Percentiles rank a stretch among this genome's conserved stretches.
These are phyloP conservation scores for Phenganax subtilis DNA, from an alignment of 92 coral and sea anemone species.

Conservation along the genomic window DNA sequence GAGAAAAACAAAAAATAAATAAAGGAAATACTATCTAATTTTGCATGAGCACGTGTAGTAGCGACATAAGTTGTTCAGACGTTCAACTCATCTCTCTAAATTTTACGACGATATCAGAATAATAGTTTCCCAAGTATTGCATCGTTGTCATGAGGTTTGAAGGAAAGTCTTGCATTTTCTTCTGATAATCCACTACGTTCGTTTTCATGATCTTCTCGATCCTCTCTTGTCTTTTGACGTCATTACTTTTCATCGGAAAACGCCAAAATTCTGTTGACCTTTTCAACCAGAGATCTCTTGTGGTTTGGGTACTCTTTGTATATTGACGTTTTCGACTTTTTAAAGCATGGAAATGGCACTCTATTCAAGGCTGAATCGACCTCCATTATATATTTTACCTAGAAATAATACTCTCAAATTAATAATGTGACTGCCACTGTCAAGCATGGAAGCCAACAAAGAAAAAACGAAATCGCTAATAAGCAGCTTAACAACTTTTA, in stretches of 20 bases:
- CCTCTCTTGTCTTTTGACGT: neutral
- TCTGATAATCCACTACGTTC: neutral
- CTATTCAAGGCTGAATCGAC: neutral
- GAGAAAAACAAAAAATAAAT: too few species aligned
- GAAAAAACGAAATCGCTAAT: neutral
- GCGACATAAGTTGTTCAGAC: neutral
- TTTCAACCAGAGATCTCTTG: neutral
- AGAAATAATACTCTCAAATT: neutral
- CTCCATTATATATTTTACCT: neutral
- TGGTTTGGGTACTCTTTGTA: conserved; percentile 4
- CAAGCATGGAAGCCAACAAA: neutral
- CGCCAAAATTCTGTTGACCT: neutral
- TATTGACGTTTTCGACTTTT: neutral
- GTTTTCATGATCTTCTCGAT: neutral
- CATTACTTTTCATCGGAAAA: neutral
- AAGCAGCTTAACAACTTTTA: too few species aligned
- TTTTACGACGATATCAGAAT: neutral
- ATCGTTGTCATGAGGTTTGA: too few species aligned
- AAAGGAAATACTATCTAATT: too few species aligned
- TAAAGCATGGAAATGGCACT: neutral
- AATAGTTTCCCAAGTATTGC: too few species aligned
- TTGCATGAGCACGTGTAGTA: too few species aligned
- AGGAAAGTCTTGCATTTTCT: conserved; percentile 5
- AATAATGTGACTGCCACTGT: neutral
- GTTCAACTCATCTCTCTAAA: neutral